These are phyloP conservation scores for Mayetiola destructor DNA, from an alignment of 2,888 invertebrate genomes.

Conservation along the genomic window DNA sequence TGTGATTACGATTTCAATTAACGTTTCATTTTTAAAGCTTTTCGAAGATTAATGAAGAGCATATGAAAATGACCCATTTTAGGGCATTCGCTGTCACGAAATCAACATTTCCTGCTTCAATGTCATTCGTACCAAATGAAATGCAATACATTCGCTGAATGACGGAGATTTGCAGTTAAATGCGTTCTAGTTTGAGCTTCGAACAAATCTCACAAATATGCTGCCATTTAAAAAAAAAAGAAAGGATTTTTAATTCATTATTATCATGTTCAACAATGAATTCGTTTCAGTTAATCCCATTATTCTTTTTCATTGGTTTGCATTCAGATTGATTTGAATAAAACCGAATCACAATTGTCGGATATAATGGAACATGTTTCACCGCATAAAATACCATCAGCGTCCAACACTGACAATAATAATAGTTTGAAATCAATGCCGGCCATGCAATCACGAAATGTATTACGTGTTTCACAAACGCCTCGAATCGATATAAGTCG, in stretches of 20 bases:
- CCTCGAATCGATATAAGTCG: slow-evolving; percentile 81
- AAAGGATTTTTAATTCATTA: no score
- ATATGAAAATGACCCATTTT: slow-evolving; percentile 6
- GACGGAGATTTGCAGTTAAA: slow-evolving; percentile 1
- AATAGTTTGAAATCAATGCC: background rate
- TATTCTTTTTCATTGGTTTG: background rate
- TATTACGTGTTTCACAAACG: slow-evolving; percentile 50
- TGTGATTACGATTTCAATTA: no score
- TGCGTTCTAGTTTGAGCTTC: background rate
- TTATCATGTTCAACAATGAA: background rate
- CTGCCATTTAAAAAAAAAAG: no score
- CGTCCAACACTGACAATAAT: background rate
- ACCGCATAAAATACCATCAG: slow-evolving; percentile 20
- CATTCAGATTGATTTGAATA: slow-evolving; percentile 33
- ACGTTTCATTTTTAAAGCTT: background rate
- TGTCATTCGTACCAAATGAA: background rate
- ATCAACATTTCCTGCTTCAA: background rate
- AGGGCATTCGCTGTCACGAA: no score
- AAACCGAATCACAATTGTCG: slow-evolving; percentile 39
- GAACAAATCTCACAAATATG: no score
- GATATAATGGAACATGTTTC: slow-evolving; percentile 41
- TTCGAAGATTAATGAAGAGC: background rate
- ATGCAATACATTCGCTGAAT: no score
- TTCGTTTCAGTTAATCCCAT: background rate
- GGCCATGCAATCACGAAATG: background rate